Evolutionary conservation across 2,113 vertebrate species (phyloP).

Genomic region (Neogobius melanostomus): DNA sequence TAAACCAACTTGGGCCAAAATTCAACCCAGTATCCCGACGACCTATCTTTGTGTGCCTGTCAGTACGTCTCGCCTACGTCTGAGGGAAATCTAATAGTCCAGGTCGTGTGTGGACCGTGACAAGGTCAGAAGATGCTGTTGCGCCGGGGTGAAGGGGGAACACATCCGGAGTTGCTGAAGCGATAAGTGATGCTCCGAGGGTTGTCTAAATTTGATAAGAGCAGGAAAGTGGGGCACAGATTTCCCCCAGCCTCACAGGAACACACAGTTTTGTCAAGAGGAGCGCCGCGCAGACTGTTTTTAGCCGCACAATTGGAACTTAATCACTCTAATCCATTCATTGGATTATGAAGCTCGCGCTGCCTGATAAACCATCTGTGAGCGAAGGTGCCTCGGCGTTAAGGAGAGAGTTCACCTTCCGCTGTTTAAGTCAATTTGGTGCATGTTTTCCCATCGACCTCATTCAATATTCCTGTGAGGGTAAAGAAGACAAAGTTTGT

Average conservation of each 20-base stretch:
- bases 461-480: slow-evolving; percentile 11
- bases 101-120: slow-evolving; percentile 48
- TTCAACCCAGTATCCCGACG: not conserved
- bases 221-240: slow-evolving; percentile 53
- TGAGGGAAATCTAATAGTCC: slow-evolving; percentile 6
- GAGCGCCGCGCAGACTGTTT: slow-evolving; percentile 58
- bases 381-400: slow-evolving; percentile 44
- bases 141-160: slow-evolving; percentile 1
- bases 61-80: not conserved
- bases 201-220: slow-evolving; percentile 45
- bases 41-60: not conserved
- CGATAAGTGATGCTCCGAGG: slow-evolving; percentile 26
- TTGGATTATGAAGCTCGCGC: slow-evolving; percentile 57
- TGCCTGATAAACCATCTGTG: slow-evolving; percentile 54
- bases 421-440: not conserved
- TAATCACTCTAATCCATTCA: slow-evolving; percentile 66
- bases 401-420: slow-evolving; percentile 47
- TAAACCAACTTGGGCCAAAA: not conserved
- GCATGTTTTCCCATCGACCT: slow-evolving; percentile 7
- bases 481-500: not conserved
- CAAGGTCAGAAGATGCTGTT: slow-evolving; percentile 37
- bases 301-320: slow-evolving; percentile 65
- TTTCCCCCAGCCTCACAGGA: slow-evolving; percentile 50
- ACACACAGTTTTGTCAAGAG: slow-evolving; percentile 56
- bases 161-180: not conserved